Evolutionary conservation across 2,888 invertebrate species (phyloP), one percentile per base, ranked within the genome.

Genomic region (Drosophila kambysellisi): DNA sequence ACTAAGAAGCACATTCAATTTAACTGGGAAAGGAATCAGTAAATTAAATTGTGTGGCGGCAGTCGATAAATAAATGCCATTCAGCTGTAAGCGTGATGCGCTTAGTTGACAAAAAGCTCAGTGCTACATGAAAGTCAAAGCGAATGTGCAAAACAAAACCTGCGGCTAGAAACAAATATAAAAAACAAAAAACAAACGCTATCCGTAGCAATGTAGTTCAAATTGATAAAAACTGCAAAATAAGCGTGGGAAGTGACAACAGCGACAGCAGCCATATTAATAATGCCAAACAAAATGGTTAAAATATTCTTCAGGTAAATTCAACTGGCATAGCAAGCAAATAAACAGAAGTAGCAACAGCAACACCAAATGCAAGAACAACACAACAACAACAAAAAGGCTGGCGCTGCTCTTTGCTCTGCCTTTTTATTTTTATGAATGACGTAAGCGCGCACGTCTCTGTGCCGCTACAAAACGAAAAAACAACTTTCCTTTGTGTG

Each of bases 301-400:
- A 88, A 88, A 82, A 82, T 88, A 82, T 88, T 88, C 80, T 85
- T 88, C 88, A 88, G 87, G 87, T 88, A 88, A 88, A 71, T 89
- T 62, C 46, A 50, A 70, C 67, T 32, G 37, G 35, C 59, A 71
- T 54, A 37, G 37, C 60, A 59, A 66, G 52, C 53, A 60, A 54
- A 33, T 68, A 66, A 62, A 67, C 70, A 74, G 53, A 53, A 61
- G 66, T 53, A 67, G 37, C 32, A 68, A 17, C 37, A 61, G 37
- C 39, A 30, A 30, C 6, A 65, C 35, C 48, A 58, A 56, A 37
- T 39, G 56, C 39, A 39, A n/a, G n/a, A 53, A 32, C 29, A 35
- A 30, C 35, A 57, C 52, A 41, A 67, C 73, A 25, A 71, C 32
- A 51, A 51, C 30, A 17, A 51, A 51, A 30, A 11, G n/a, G 6